Percentiles rank a stretch among this genome's conserved stretches.
Evolutionary conservation across 2,797 vertebrate genomes (phyloP).

Genomic region (Mormyrops boulengeri): DNA sequence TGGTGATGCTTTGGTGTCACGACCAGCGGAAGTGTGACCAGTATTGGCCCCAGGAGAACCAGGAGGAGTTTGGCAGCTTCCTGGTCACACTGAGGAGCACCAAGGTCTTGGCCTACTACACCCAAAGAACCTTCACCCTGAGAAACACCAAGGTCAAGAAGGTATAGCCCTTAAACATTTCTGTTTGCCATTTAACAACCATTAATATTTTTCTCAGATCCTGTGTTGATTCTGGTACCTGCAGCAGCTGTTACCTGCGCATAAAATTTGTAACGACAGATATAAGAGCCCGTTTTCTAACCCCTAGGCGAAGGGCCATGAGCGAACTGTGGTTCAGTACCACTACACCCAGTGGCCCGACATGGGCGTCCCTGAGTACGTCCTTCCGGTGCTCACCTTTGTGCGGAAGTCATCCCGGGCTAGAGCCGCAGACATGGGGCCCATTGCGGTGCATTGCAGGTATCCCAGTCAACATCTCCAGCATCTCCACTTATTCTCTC

Average conservation of each 20-base stretch:
- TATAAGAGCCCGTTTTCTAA: neutral
- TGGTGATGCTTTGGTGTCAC: conserved; percentile 24
- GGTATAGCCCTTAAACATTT: conserved; percentile 51
- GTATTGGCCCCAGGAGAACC: conserved; percentile 88
- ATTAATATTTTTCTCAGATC: neutral
- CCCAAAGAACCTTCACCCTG: conserved; percentile 79
- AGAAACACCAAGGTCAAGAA: conserved; percentile 83
- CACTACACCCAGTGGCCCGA: conserved; percentile 98
- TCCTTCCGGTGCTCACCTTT: conserved; percentile 82
- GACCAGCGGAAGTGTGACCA: conserved; percentile 93
- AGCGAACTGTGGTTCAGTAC: conserved; percentile 76
- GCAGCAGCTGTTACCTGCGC: neutral
- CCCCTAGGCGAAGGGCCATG: conserved; percentile 65
- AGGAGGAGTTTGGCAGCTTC: conserved; percentile 84
- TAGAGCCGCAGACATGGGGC: conserved; percentile 64
- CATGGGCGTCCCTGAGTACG: conserved; percentile 88
- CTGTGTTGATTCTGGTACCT: neutral
- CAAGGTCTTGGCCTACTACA: conserved; percentile 76
- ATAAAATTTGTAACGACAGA: neutral
- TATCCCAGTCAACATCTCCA: conserved; percentile 34
- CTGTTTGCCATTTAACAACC: neutral
- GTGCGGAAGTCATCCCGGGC: conserved; percentile 77
- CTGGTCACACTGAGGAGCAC: conserved; percentile 79
- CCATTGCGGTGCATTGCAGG: conserved; percentile 92
- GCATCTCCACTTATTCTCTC: neutral